phyloP scores from a whole-genome alignment of 2,797 vertebrate species.

The Phalanger gymnotis region DNA sequence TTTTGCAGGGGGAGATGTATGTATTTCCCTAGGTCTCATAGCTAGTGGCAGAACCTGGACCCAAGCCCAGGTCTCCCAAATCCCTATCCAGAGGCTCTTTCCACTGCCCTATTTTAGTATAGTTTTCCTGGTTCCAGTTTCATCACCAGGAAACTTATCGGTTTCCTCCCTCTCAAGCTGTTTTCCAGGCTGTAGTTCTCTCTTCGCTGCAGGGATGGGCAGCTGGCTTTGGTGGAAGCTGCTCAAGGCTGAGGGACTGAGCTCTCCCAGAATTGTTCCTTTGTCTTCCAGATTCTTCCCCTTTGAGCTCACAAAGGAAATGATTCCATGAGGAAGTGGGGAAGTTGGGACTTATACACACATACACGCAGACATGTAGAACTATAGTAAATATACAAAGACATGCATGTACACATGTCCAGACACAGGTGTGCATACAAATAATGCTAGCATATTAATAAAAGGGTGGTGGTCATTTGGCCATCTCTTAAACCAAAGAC shows the following conservation, averaged over 20 bases:
- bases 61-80: neutral
- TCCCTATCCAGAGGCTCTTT: neutral
- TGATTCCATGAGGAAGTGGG: constrained; percentile 72
- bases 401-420: neutral
- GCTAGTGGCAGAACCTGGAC: neutral
- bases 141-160: constrained; percentile 18
- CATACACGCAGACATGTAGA: neutral
- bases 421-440: neutral
- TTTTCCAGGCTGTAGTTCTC: constrained; percentile 48
- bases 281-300: constrained; percentile 75
- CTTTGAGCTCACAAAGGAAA: constrained; percentile 70
- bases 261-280: constrained; percentile 84
- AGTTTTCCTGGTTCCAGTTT: constrained; percentile 21
- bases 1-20: neutral
- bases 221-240: constrained; percentile 60
- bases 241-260: neutral
- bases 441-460: neutral
- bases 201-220: constrained; percentile 53
- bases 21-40: neutral
- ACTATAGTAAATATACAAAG: neutral
- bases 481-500: neutral
- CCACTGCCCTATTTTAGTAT: neutral
- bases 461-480: neutral
- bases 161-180: constrained; percentile 33
- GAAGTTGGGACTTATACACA: constrained; percentile 56